These are phyloP conservation scores for Glaucopsyche alexis DNA, from an alignment of 2,888 invertebrate genomes.

Conservation along the genomic window DNA sequence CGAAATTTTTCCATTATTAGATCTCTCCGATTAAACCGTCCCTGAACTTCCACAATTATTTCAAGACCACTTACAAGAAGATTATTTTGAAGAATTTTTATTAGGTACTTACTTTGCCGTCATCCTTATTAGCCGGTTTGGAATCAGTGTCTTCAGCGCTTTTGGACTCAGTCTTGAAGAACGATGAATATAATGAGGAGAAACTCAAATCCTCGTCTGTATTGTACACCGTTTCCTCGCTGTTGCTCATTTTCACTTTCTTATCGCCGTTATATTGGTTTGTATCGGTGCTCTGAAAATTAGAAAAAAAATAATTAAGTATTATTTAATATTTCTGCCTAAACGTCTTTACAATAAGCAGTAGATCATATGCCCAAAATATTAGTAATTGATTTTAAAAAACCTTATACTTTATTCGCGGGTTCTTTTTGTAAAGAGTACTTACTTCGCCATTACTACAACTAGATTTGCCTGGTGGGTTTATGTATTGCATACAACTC, in stretches of 20 bases:
- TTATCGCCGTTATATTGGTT: constrained; percentile 35
- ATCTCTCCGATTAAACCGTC: too few relatives aligned
- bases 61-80: too few relatives aligned
- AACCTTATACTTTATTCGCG: too few relatives aligned
- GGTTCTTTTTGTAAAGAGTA: neutral
- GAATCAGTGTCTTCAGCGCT: constrained; percentile 59
- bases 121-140: constrained; percentile 44
- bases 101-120: constrained; percentile 41
- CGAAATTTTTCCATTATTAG: too few relatives aligned
- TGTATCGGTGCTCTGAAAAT: constrained; percentile 47
- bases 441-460: constrained; percentile 59
- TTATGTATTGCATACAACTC: constrained; percentile 33
- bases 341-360: too few relatives aligned
- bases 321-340: neutral
- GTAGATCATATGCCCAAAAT: too few relatives aligned
- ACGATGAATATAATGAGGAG: constrained; percentile 85
- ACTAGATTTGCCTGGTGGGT: constrained; percentile 44
- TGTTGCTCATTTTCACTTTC: constrained; percentile 40
- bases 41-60: too few relatives aligned
- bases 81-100: too few relatives aligned
- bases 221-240: constrained; percentile 50
- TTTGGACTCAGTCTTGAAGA: constrained; percentile 82
- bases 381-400: too few relatives aligned
- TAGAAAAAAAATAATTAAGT: constrained; percentile 34
- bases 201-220: constrained; percentile 79